phyloP scores from a whole-genome alignment of 1,140 invertebrate genomes.

The Lepidotrigona ventralis region DNA sequence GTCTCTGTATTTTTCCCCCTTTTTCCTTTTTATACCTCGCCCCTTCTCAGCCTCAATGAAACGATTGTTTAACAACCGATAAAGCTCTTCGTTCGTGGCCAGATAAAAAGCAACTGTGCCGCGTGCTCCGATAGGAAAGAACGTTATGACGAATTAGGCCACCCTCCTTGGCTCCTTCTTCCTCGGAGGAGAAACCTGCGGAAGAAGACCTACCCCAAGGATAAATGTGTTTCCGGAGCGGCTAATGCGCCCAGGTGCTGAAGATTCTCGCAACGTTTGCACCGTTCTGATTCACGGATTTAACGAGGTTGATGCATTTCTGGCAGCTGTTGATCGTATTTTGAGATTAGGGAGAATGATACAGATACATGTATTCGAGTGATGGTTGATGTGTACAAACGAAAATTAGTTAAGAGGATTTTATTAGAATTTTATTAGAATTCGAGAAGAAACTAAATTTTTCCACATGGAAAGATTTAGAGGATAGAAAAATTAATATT shows the following conservation, averaged over 20 bases:
- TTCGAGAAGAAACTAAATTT: too few relatives aligned
- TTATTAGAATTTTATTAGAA: too few relatives aligned
- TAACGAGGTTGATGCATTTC: neutral
- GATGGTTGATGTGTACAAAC: too few relatives aligned
- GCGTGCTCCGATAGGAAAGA: slow-evolving; percentile 58
- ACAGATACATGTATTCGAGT: neutral
- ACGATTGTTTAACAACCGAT: slow-evolving; percentile 68
- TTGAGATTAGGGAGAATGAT: neutral
- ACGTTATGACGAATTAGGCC: slow-evolving; percentile 73
- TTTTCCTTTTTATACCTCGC: neutral
- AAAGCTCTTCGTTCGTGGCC: slow-evolving; percentile 48
- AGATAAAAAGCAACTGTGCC: slow-evolving; percentile 34
- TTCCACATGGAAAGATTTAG: too few relatives aligned
- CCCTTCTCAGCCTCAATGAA: slow-evolving; percentile 39
- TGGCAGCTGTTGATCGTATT: neutral
- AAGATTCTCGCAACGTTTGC: neutral
- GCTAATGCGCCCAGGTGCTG: slow-evolving; percentile 62
- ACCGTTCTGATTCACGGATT: neutral
- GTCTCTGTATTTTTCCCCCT: neutral
- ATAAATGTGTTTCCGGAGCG: slow-evolving; percentile 68
- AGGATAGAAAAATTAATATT: too few relatives aligned
- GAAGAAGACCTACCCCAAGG: slow-evolving; percentile 69
- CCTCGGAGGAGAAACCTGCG: slow-evolving; percentile 55
- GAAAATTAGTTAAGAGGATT: too few relatives aligned
- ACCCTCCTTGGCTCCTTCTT: slow-evolving; percentile 61